Conservation (phyloP, 2,888 invertebrate genomes). For the Zygothrica quintamaculata region DNA sequence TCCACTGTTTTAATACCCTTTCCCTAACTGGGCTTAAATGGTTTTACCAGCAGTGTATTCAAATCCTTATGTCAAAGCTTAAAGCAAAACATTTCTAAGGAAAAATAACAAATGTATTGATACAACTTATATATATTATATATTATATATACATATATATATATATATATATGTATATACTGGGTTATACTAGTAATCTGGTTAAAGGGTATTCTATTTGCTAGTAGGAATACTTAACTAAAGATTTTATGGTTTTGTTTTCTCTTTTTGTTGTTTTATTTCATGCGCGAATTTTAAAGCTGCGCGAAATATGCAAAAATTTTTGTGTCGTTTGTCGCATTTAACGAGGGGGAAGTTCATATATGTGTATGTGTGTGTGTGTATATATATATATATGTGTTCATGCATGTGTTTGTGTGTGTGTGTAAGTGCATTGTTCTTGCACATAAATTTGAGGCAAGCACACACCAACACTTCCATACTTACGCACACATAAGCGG, state of each 20-base stretch:
- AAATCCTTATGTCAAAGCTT: too few species aligned
- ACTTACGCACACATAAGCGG: slow-evolving; percentile 29
- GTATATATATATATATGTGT: slow-evolving; percentile 4
- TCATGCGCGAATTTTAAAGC: slow-evolving; percentile 55
- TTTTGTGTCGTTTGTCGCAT: slow-evolving; percentile 59
- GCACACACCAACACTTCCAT: slow-evolving; percentile 48
- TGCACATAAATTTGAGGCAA: slow-evolving; percentile 73
- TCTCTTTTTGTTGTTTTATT: slow-evolving; percentile 34
- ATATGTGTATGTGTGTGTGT: slow-evolving; percentile 27
- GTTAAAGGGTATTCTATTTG: too few species aligned
- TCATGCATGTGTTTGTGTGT: slow-evolving; percentile 18
- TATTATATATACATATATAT: too few species aligned
- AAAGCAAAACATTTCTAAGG: too few species aligned
- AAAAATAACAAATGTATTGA: too few species aligned
- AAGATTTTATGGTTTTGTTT: background rate
- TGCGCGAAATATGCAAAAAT: slow-evolving; percentile 68
- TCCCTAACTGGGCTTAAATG: too few species aligned
- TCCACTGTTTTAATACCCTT: slow-evolving; percentile 1
- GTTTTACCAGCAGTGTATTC: too few species aligned
- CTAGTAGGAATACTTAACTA: background rate
- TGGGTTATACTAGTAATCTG: too few species aligned
- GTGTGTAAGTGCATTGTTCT: slow-evolving; percentile 59
- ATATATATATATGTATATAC: too few species aligned
- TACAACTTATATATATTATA: too few species aligned
- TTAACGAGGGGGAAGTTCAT: slow-evolving; percentile 25